phyloP scores from a whole-genome alignment of 2,797 vertebrate species.

The Poecilia picta region DNA sequence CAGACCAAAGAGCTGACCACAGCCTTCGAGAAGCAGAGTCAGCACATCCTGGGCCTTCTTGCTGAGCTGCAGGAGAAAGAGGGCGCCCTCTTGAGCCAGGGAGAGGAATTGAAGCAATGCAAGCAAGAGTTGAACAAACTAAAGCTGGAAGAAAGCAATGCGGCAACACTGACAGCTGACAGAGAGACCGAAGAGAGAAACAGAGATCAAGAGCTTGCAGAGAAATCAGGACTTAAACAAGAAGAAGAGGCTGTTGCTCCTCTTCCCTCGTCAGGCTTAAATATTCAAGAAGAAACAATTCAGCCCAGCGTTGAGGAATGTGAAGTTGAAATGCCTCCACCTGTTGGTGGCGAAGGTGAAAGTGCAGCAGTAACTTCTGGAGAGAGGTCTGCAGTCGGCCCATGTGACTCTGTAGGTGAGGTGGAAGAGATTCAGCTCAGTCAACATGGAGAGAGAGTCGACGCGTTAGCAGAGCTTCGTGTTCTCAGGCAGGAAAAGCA shows the following conservation, averaged over 20 bases:
- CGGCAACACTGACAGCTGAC: neutral
- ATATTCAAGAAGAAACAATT: conserved; percentile 8
- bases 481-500: conserved; percentile 58
- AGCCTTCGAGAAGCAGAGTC: conserved; percentile 84
- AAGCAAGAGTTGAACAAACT: conserved; percentile 58
- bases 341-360: conserved; percentile 1
- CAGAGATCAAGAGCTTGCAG: neutral
- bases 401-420: conserved; percentile 27
- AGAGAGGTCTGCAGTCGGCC: conserved; percentile 22
- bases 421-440: conserved; percentile 8
- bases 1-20: conserved; percentile 82
- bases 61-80: conserved; percentile 80
- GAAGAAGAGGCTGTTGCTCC: conserved; percentile 1
- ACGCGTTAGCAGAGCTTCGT: conserved; percentile 47
- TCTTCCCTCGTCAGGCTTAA: neutral
- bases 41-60: conserved; percentile 80
- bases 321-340: conserved; percentile 16
- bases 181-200: neutral
- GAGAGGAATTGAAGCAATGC: conserved; percentile 70
- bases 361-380: neutral
- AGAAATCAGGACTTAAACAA: conserved; percentile 17
- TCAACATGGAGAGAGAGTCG: conserved; percentile 24
- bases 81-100: conserved; percentile 62
- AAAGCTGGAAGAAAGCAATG: conserved; percentile 14
- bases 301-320: neutral